Evolutionary conservation across 2,888 invertebrate genomes (phyloP), one percentile per base, ranked within the genome.

Genomic region (Polylopha cassiicola): DNA sequence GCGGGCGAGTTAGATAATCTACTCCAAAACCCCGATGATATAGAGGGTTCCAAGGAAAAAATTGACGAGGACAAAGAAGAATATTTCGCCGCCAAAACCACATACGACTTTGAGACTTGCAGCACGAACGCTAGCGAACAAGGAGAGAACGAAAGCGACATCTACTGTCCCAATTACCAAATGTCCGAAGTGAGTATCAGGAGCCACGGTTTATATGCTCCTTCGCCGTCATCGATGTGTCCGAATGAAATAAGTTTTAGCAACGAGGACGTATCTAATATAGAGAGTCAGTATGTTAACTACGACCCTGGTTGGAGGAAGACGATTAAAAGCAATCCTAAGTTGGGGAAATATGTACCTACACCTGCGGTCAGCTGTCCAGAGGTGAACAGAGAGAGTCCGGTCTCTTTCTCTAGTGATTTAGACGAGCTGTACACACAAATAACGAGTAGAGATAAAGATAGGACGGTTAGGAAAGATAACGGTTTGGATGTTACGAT

Each of bases 391-490:
- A 53, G 84, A 2, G 77, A 82, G 3, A 76, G 81, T 55, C 84
- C 86, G 0, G 74, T 76, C 11, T 85, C 86, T 0, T 79, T 80
- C 47, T 60, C 75, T 24, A 89, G 89, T 55, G 89, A 89, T 50
- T 76, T 92, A 31, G 92, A 92, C 56, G 91, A 91, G 59, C 73
- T 92, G 4, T 92, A 92, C 61, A 90, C 91, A 51, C 90, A 90
- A 57, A 91, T 92, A 26, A 86, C 88, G 8, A 79, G 89, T 51
- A 61, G 78, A 42, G 74, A 77, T 36, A 68, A 71, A 37, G 74
- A 77, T 4, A 70, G 76, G 49, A 56, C 65, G 29, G 54, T 61
- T 28, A 50, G 72, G 9, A 72, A 70, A 32, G 76, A 78, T 4
- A 55, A 60, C 20, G 74, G 66, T 6, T 44, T 81, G 22, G 82